phyloP scores from a whole-genome alignment of 2,113 vertebrate genomes.

The Oryzias javanicus region DNA sequence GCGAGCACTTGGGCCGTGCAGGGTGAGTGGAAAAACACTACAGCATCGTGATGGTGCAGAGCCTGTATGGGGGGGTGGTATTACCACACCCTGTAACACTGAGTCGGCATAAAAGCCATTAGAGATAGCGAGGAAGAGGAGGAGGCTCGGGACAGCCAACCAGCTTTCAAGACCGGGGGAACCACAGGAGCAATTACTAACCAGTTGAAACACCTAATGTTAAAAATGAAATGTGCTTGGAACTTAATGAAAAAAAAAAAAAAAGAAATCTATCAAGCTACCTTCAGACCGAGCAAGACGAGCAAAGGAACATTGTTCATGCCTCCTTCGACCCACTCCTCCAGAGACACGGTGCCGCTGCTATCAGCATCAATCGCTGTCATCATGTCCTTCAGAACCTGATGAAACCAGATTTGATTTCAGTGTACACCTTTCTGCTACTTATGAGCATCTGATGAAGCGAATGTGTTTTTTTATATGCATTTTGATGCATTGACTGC shows the following conservation, averaged over 20 bases:
- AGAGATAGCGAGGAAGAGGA: slow-evolving; percentile 17
- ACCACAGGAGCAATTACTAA: slow-evolving; percentile 27
- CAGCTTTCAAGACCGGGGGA: slow-evolving; percentile 11
- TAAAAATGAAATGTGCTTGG: slow-evolving; percentile 20
- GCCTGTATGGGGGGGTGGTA: slow-evolving; percentile 40
- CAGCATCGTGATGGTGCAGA: slow-evolving; percentile 42
- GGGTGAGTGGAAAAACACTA: slow-evolving; percentile 42
- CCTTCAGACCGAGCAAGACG: slow-evolving; percentile 89
- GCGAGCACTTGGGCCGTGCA: slow-evolving; percentile 23
- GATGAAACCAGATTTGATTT: slow-evolving; percentile 30
- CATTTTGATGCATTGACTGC: fast-evolving
- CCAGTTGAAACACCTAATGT: slow-evolving; percentile 25
- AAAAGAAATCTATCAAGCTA: slow-evolving; percentile 7
- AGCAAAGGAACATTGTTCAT: slow-evolving; percentile 90
- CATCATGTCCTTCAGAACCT: slow-evolving; percentile 96
- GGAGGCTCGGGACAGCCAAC: slow-evolving; percentile 32
- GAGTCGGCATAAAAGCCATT: slow-evolving; percentile 45
- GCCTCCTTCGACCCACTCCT: slow-evolving; percentile 90
- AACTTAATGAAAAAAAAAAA: slow-evolving; percentile 9
- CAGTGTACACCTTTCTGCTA: slow-evolving; percentile 5
- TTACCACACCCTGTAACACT: slow-evolving; percentile 57
- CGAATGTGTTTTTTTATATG: slow-evolving; percentile 1
- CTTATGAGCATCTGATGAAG: not conserved
- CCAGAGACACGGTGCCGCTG: slow-evolving; percentile 87
- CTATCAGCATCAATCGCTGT: slow-evolving; percentile 88